phyloP scores from a whole-genome alignment of 1,140 invertebrate species.

The Caerostris extrusa region DNA sequence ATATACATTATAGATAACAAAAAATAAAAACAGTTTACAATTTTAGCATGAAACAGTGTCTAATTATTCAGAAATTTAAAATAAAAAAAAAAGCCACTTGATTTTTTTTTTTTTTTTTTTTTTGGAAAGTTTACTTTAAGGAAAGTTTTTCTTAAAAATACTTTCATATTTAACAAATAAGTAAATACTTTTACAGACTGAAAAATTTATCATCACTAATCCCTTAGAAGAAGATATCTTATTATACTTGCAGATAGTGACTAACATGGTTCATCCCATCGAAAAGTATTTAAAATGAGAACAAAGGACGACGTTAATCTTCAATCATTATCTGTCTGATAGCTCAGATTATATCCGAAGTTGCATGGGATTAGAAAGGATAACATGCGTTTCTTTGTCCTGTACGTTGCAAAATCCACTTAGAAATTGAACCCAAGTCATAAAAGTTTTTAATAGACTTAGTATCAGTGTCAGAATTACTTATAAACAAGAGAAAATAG shows the following conservation, averaged over 20 bases:
- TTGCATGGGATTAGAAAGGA: not conserved
- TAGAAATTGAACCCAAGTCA: not conserved
- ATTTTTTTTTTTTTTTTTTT: not conserved
- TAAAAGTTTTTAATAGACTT: not conserved
- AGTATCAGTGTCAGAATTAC: no score
- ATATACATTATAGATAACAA: no score
- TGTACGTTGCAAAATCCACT: not conserved
- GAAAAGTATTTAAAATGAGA: not conserved
- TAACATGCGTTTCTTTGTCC: not conserved
- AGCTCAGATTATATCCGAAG: not conserved
- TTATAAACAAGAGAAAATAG: no score
- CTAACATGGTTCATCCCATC: not conserved
- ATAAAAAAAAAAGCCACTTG: not conserved
- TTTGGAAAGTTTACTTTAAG: not conserved
- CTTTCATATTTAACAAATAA: not conserved
- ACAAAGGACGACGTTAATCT: not conserved
- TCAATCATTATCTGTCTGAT: not conserved
- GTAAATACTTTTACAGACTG: no score
- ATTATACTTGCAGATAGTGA: not conserved
- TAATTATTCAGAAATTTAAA: not conserved
- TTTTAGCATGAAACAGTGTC: no score
- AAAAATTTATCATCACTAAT: no score
- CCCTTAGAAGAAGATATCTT: not conserved
- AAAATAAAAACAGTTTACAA: no score
- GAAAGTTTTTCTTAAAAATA: not conserved